phyloP scores from a whole-genome alignment of 1,140 invertebrate species.

The Diprion similis region DNA sequence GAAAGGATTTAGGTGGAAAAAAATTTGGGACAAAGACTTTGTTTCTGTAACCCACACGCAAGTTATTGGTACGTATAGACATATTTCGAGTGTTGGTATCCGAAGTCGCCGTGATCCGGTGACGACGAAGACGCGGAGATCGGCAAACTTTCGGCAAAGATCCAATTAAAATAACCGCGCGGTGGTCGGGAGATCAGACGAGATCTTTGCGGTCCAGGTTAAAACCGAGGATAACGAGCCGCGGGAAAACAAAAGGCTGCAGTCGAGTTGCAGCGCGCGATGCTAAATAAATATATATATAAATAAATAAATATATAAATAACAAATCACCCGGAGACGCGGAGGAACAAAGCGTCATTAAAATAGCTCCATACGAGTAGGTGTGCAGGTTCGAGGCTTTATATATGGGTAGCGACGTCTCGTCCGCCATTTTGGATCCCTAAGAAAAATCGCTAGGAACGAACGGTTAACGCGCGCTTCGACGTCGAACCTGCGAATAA shows the following conservation, averaged over 20 bases:
- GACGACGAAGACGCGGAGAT: background rate
- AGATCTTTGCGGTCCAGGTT: constrained; percentile 18
- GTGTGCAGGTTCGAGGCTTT: constrained; percentile 27
- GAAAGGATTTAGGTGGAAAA: background rate
- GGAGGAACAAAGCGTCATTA: constrained; percentile 56
- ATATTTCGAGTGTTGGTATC: too few species aligned
- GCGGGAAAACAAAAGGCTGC: constrained; percentile 31
- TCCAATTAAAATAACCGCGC: constrained; percentile 61
- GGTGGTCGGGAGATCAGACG: constrained; percentile 42
- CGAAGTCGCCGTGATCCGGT: background rate
- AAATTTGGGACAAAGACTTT: too few species aligned
- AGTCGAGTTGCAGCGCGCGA: constrained; percentile 31
- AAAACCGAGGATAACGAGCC: constrained; percentile 29
- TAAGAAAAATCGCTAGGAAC: background rate
- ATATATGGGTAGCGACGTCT: background rate
- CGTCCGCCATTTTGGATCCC: background rate
- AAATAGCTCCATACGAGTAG: constrained; percentile 52
- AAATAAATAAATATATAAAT: constrained; percentile 5
- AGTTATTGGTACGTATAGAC: too few species aligned
- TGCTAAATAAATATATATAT: constrained; percentile 3
- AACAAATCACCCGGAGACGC: background rate
- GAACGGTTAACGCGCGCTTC: background rate
- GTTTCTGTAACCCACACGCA: too few species aligned
- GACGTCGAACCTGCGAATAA: constrained; percentile 17
- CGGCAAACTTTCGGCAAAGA: constrained; percentile 48